Conservation (phyloP, 2,113 vertebrate genomes). For the Machaerirhynchus nigripectus region DNA sequence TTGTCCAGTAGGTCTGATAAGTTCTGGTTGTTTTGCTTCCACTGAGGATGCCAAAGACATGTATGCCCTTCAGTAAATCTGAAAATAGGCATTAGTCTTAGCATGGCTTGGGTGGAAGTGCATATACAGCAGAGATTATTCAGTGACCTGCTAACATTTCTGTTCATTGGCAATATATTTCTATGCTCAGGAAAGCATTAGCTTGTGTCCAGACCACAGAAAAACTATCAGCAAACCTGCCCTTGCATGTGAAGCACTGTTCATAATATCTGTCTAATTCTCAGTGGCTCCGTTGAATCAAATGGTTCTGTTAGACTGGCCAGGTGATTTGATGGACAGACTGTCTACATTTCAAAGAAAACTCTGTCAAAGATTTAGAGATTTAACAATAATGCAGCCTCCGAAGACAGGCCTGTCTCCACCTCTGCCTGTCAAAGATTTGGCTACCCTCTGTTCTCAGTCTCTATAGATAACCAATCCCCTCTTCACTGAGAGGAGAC, state of each 20-base stretch:
- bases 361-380: neutral
- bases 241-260: neutral
- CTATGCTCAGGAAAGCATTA: neutral
- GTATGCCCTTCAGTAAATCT: neutral
- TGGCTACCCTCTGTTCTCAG: neutral
- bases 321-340: neutral
- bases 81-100: neutral
- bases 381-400: neutral
- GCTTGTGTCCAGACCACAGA: neutral
- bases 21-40: neutral
- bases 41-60: neutral
- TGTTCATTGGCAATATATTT: neutral
- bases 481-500: neutral
- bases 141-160: neutral
- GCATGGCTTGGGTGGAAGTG: neutral
- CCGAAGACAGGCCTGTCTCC: neutral
- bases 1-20: neutral
- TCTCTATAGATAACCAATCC: neutral
- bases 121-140: neutral
- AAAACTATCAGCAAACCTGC: neutral
- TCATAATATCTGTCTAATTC: neutral
- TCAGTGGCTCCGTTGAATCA: neutral
- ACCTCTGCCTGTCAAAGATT: neutral
- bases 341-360: neutral
- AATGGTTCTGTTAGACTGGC: neutral